These are phyloP conservation scores for Heterodera filipjevi DNA, from an alignment of 2,888 invertebrate genomes.

Conservation along the genomic window DNA sequence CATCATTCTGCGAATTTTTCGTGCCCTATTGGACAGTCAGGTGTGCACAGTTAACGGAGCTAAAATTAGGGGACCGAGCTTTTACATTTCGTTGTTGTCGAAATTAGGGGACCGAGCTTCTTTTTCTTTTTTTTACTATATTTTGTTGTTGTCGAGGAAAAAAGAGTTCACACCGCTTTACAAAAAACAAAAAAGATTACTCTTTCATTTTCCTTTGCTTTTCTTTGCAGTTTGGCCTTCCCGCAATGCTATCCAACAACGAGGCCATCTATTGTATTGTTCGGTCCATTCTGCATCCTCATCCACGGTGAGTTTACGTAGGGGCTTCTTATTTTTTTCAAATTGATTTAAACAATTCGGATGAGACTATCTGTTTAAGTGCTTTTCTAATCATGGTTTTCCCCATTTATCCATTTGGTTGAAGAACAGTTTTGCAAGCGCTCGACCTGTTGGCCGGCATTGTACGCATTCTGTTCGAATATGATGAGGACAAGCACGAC, in stretches of 20 bases:
- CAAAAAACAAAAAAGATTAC: no score
- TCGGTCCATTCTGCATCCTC: conserved; percentile 91
- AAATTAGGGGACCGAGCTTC: no score
- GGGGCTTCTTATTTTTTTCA: background rate
- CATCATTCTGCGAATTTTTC: conserved; percentile 96
- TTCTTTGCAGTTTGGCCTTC: conserved; percentile 15
- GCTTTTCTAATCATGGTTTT: background rate
- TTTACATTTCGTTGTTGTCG: no score
- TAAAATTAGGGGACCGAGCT: no score
- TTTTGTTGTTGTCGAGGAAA: no score
- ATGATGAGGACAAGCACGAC: conserved; percentile 82
- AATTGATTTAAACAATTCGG: no score
- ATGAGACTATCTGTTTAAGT: no score
- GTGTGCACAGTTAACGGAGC: background rate
- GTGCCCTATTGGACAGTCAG: conserved; percentile 99
- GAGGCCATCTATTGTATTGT: conserved; percentile 99
- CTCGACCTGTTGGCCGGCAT: conserved; percentile 95
- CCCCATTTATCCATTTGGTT: conserved; percentile 43
- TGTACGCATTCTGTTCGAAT: conserved; percentile 95
- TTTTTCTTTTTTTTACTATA: no score
- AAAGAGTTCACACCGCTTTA: no score
- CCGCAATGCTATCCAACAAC: conserved; percentile 87
- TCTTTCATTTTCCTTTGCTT: background rate
- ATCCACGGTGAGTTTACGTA: conserved; percentile 78
- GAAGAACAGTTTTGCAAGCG: conserved; percentile 91